Evolutionary conservation across 2,797 vertebrate genomes (phyloP), one percentile per base, ranked within the genome.

Genomic region (Chromobotia macracanthus): DNA sequence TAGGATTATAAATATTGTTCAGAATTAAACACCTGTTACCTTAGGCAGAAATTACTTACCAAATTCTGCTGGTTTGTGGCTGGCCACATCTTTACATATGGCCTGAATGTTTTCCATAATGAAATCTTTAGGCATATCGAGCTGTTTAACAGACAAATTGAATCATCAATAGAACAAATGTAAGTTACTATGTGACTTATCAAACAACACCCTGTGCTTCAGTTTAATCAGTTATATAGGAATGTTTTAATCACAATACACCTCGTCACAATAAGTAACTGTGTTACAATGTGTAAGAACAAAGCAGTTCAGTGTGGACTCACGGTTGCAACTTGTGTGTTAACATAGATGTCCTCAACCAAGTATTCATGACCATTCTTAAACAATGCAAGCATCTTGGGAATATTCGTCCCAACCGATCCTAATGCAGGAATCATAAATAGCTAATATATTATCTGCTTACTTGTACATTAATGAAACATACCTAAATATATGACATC

Each of bases 111-210:
- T 99, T 80, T 91, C 90, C 0, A 92, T 3, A 85, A 98, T 94
- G 65, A 96, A 91, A 50, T 97, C 93, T 77, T 64, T 87, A 13
- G 95, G 87, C 96, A 98, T 96, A 89, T 97, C 91, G 83, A 99
- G 89, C 97, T 98, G 92, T 38, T 81, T 15, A 83, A 64, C 50
- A 72, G 51, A 72, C 3, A 3, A 15, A 48, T 6, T 0, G 4
- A 61, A 3, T 50, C 16, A 60, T 11, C 10, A 50, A 51, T 0
- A 0, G 0, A 50, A 35, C n/a, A 63, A 23, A n/a, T 28, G 10
- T n/a, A 12, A n/a, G 23, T n/a, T 10, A 64, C 23, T 8, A 46
- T 21, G 25, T 67, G 16, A 48, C 56, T 19, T 5, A 58, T 4
- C n/a, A 35, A 13, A 31, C 9, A 67, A 5, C 8, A 72, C 2